Percentiles rank a stretch among this genome's conserved stretches.
Conservation (phyloP, 35 echinoderm and acorn worm genomes). For the Chiridota heheva region DNA sequence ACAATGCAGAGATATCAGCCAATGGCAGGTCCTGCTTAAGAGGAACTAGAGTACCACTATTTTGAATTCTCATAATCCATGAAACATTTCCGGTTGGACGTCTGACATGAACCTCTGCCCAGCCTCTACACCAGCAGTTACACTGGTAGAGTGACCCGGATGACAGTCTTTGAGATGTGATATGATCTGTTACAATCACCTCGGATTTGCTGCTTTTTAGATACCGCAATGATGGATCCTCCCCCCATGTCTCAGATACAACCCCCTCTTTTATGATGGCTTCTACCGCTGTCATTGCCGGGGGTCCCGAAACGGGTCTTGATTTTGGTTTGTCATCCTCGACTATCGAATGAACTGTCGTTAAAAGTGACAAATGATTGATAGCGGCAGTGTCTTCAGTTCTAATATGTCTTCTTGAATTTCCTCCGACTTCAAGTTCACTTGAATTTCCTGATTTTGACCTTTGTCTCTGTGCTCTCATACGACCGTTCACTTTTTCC, state of each 20-base stretch:
- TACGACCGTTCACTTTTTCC: background rate
- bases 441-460: slow-evolving; percentile 82
- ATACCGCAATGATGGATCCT: too few species aligned
- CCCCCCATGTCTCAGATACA: too few species aligned
- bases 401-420: slow-evolving; percentile 8
- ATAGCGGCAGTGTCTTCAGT: slow-evolving; percentile 45
- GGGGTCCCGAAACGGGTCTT: slow-evolving; percentile 10
- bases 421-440: slow-evolving; percentile 35
- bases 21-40: slow-evolving; percentile 67
- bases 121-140: slow-evolving; percentile 95
- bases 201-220: too few species aligned
- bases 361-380: slow-evolving; percentile 46
- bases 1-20: slow-evolving; percentile 64
- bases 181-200: too few species aligned
- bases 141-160: slow-evolving; percentile 80
- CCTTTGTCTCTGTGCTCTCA: slow-evolving; percentile 50
- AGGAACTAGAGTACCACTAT: slow-evolving; percentile 76
- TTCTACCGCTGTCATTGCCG: slow-evolving; percentile 5
- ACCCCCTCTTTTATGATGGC: background rate
- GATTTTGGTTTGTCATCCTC: too few species aligned
- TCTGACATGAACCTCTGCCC: slow-evolving; percentile 91
- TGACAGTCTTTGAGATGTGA: slow-evolving; percentile 51
- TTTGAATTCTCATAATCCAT: slow-evolving; percentile 96
- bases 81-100: slow-evolving; percentile 82
- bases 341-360: too few species aligned